Evolutionary conservation across 2,113 vertebrate species (phyloP).

Genomic region (Chloebia gouldiae): DNA sequence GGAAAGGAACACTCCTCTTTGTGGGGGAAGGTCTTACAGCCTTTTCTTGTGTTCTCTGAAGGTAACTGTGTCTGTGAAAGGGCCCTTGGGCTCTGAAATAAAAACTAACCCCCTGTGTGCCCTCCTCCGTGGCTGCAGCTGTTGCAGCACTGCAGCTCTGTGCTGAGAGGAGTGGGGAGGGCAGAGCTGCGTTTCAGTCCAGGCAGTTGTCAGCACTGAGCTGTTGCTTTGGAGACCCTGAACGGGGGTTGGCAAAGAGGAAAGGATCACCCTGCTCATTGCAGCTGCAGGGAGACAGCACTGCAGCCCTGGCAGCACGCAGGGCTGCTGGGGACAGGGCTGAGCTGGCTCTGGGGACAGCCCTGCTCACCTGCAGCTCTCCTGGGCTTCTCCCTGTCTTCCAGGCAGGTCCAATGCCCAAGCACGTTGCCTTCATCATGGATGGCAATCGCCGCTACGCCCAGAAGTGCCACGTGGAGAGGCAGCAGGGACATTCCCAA

Average conservation of each 20-base stretch:
- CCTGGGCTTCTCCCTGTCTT: neutral
- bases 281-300: neutral
- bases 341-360: rapidly evolving
- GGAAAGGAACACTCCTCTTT: neutral
- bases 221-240: neutral
- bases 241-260: too few species aligned
- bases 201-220: rapidly evolving
- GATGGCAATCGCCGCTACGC: constrained; percentile 97
- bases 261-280: neutral
- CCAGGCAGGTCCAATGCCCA: constrained; percentile 95
- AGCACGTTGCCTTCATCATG: constrained; percentile 98
- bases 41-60: neutral
- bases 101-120: neutral
- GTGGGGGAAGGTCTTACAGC: neutral
- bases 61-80: neutral
- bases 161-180: rapidly evolving
- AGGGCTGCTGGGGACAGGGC: neutral
- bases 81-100: neutral
- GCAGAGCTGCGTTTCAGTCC: neutral
- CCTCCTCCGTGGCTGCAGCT: neutral
- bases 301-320: rapidly evolving
- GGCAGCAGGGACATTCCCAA: constrained; percentile 90
- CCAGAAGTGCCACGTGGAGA: constrained; percentile 86
- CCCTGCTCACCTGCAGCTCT: neutral
- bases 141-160: neutral